These are phyloP conservation scores for Enteromius viviparus DNA, from an alignment of 2,797 vertebrate species.

Conservation along the genomic window DNA sequence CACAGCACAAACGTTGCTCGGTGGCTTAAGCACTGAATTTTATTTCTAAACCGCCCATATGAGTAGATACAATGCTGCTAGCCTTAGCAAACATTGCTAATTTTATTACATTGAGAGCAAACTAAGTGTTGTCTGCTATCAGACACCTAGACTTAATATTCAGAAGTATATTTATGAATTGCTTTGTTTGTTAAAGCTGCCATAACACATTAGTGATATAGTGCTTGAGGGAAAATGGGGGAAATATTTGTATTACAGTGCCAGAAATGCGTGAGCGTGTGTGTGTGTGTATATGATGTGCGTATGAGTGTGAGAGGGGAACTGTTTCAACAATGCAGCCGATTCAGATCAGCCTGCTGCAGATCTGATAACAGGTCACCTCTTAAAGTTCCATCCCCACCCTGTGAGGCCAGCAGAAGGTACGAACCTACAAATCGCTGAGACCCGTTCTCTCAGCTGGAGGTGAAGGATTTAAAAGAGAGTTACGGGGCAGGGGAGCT, in stretches of 20 bases:
- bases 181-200: slow-evolving; percentile 48
- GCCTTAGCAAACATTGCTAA: slow-evolving; percentile 1
- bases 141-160: slow-evolving; percentile 26
- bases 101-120: background rate
- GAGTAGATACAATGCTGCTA: background rate
- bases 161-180: slow-evolving; percentile 52
- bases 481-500: slow-evolving; percentile 18
- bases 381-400: slow-evolving; percentile 71
- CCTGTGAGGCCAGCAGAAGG: slow-evolving; percentile 71
- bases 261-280: slow-evolving; percentile 9
- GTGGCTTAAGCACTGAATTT: background rate
- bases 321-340: slow-evolving; percentile 71
- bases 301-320: slow-evolving; percentile 24
- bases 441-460: slow-evolving; percentile 54
- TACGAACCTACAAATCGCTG: slow-evolving; percentile 71
- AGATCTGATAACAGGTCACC: slow-evolving; percentile 79
- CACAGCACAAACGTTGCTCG: background rate
- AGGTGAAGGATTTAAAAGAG: slow-evolving; percentile 39
- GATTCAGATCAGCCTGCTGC: slow-evolving; percentile 76
- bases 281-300: background rate
- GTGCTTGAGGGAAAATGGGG: slow-evolving; percentile 28
- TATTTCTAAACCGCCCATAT: background rate
- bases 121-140: slow-evolving; percentile 15
- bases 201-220: slow-evolving; percentile 37
- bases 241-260: slow-evolving; percentile 40